phyloP scores from a whole-genome alignment of 2,888 invertebrate species.

The Biston stratarius region DNA sequence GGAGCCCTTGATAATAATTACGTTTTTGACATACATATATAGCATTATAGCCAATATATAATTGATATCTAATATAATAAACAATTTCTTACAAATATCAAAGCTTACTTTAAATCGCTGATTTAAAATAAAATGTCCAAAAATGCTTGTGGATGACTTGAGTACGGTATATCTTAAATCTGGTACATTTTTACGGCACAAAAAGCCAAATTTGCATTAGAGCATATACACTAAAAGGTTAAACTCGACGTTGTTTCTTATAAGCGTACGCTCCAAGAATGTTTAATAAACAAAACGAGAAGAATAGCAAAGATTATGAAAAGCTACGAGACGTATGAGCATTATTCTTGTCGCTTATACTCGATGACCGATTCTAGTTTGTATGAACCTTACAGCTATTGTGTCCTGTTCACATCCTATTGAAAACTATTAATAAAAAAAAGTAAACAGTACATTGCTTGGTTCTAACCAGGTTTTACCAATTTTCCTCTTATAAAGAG shows the following conservation, averaged over 20 bases:
- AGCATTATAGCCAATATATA: too few species aligned
- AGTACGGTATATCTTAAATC: too few species aligned
- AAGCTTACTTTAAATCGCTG: too few species aligned
- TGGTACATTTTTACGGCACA: not conserved
- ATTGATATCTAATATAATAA: too few species aligned
- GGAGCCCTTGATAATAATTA: too few species aligned
- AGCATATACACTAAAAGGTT: constrained; percentile 14
- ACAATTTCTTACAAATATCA: too few species aligned
- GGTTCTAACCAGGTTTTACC: constrained; percentile 23
- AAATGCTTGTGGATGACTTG: too few species aligned
- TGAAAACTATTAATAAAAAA: constrained; percentile 11
- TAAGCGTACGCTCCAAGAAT: constrained; percentile 44
- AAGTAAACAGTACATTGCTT: constrained; percentile 47
- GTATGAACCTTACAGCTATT: constrained; percentile 61
- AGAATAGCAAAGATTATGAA: constrained; percentile 50
- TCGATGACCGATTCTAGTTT: constrained; percentile 64
- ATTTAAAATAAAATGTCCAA: too few species aligned
- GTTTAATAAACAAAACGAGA: constrained; percentile 46
- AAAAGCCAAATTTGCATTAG: constrained; percentile 1
- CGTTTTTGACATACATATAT: too few species aligned
- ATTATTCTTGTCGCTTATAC: constrained; percentile 62
- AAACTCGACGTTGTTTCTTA: constrained; percentile 28
- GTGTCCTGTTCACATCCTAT: constrained; percentile 48
- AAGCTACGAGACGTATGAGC: constrained; percentile 53
- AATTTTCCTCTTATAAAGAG: constrained; percentile 28